Conservation (phyloP, 2,888 invertebrate genomes). For the Schizaphis graminum region DNA sequence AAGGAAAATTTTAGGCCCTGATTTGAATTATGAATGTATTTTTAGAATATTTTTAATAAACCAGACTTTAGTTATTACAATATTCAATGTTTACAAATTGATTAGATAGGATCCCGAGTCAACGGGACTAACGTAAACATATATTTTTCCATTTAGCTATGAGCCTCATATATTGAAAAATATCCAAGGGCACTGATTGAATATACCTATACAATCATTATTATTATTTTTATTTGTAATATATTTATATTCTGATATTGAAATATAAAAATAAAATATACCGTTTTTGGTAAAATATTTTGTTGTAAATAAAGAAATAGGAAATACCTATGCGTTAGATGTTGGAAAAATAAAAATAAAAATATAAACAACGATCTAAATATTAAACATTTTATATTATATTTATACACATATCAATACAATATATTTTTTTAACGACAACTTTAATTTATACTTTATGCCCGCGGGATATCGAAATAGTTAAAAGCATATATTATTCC, state of each 20-base stretch:
- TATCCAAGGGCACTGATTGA: not conserved
- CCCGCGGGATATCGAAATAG: not conserved
- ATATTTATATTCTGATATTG: too few species aligned
- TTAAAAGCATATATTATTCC: not conserved
- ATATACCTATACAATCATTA: not conserved
- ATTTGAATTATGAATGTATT: too few species aligned
- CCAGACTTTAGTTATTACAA: not conserved
- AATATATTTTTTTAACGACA: not conserved
- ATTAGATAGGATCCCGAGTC: not conserved
- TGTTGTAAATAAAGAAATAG: not conserved
- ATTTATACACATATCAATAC: not conserved
- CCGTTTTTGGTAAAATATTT: not conserved
- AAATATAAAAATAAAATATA: not conserved
- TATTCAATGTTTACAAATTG: not conserved
- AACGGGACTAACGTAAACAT: too few species aligned
- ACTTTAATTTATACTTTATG: not conserved
- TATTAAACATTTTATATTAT: not conserved
- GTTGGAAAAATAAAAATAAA: not conserved
- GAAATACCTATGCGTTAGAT: not conserved
- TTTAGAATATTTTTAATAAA: not conserved
- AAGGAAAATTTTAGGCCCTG: too few species aligned
- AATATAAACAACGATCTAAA: not conserved
- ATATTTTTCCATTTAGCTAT: not conserved
- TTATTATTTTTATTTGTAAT: too few species aligned
- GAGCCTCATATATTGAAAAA: not conserved